A percentile compares a stretch with the other conserved stretches of the same genome.
Evolutionary conservation across 2,797 vertebrate genomes (phyloP).

Genomic region (Tadarida brasiliensis): DNA sequence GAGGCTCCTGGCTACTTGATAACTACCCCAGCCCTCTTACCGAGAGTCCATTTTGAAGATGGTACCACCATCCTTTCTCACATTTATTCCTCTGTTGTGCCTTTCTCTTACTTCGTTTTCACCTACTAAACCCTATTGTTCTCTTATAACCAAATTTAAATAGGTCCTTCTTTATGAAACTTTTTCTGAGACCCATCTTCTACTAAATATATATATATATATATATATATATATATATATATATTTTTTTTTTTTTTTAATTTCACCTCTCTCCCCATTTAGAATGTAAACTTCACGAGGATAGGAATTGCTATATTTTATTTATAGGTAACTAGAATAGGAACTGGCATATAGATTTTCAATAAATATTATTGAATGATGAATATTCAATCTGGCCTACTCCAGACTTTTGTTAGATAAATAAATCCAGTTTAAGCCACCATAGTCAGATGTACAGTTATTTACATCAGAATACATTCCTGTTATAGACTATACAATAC

Average conservation of each 20-base stretch:
- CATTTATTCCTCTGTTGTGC: background rate
- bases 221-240: too few relatives aligned
- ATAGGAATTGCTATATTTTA: constrained; percentile 1
- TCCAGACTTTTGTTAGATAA: background rate
- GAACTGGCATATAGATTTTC: background rate
- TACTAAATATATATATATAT: too few relatives aligned
- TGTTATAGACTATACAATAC: background rate
- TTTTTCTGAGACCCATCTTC: background rate
- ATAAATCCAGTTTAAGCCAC: constrained; percentile 21
- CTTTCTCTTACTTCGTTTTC: background rate
- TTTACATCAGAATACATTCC: background rate
- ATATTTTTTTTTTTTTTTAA: constrained; percentile 6
- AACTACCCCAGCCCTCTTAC: background rate
- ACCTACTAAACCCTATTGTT: background rate
- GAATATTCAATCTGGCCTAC: background rate
- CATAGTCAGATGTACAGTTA: background rate
- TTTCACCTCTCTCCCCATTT: background rate
- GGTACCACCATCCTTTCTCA: background rate
- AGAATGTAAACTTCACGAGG: constrained; percentile 38
- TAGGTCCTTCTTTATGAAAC: background rate
- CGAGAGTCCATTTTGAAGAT: background rate
- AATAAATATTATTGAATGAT: background rate
- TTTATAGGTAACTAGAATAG: constrained; percentile 7
- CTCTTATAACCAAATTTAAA: background rate
- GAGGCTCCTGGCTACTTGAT: background rate